phyloP scores from a whole-genome alignment of 2,113 vertebrate species.

The Tragelaphus strepsiceros region DNA sequence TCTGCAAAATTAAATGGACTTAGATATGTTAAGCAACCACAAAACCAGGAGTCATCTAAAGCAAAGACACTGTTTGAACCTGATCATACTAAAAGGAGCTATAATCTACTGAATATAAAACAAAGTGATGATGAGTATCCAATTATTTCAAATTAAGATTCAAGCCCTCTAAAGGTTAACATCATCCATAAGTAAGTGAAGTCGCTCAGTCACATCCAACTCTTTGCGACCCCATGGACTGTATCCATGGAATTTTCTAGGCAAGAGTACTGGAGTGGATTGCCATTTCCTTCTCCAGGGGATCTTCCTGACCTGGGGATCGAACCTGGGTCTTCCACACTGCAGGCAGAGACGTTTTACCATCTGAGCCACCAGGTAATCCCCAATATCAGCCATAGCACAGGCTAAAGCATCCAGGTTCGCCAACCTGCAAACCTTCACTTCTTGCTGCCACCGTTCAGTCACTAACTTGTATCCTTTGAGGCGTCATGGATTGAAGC shows the following conservation, averaged over 20 bases:
- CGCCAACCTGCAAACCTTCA: not conserved
- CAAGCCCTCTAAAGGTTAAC: not conserved
- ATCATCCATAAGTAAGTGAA: not conserved
- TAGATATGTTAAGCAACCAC: not conserved
- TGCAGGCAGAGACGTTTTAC: no score
- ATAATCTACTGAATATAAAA: slow-evolving; percentile 19
- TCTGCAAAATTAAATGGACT: not conserved
- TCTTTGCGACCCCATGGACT: no score
- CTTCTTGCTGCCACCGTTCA: not conserved
- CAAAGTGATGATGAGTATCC: not conserved
- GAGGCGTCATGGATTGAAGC: not conserved
- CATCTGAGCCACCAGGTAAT: no score
- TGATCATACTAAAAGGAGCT: not conserved
- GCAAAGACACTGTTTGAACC: not conserved
- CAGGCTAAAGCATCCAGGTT: not conserved
- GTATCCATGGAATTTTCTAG: no score
- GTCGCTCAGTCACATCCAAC: no score
- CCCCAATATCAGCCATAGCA: not conserved
- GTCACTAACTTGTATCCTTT: not conserved
- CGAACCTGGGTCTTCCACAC: no score
- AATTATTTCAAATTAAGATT: slow-evolving; percentile 13
- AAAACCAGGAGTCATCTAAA: slow-evolving; percentile 1
- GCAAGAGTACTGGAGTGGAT: no score
- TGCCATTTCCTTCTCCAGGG: no score
- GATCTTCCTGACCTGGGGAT: no score